Evolutionary conservation across 2,888 invertebrate genomes (phyloP), one percentile per base, ranked within the genome.

Genomic region (Willowsia nigromaculata): DNA sequence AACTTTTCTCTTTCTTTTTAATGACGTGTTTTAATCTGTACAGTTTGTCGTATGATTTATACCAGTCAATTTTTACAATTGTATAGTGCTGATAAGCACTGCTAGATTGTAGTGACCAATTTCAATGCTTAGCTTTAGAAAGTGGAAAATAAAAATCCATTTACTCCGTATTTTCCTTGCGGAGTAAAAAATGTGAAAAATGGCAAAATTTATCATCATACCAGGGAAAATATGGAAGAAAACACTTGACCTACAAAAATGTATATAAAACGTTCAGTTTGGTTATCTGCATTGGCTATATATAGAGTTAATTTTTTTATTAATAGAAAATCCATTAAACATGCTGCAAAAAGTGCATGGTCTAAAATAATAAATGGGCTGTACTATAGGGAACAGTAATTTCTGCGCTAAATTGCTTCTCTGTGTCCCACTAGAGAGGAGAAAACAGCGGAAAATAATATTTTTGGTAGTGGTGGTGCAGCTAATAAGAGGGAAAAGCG

Each of bases 281-380:
- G 18, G 13, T n/a, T 2, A 50, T 6, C n/a, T 18, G 5, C 5
- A 30, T 30, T 3, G n/a, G 1, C 30, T 62, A 62, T 62, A 62
- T 27, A 59, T 59, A 62, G 18, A 62, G 59, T 62, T 62, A 62
- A 62, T 62, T 27, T 27, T n/a, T 30, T 27, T 30, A 62, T 30
- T 30, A 62, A 62, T 62, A 74, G 74, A 43, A 74, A 74, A 47
- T 25, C 7, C 37, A 65, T 65, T 65, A 33, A 65, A 33, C 33
- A 30, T 33, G 65, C 9, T 68, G 65, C 65, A 74, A 74, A n/a
- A 74, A 74, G 43, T 74, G 74, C 74, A 74, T 47, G 47, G 71
- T 68, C 25, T 6, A 25, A 74, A 71, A n/a, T n/a, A 74, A 74
- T 18, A 27, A 47, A 74, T 27, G 74, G 74, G 25, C 50, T n/a